Conservation (phyloP, 2,888 invertebrate species). For the Caenorhabditis afra region DNA sequence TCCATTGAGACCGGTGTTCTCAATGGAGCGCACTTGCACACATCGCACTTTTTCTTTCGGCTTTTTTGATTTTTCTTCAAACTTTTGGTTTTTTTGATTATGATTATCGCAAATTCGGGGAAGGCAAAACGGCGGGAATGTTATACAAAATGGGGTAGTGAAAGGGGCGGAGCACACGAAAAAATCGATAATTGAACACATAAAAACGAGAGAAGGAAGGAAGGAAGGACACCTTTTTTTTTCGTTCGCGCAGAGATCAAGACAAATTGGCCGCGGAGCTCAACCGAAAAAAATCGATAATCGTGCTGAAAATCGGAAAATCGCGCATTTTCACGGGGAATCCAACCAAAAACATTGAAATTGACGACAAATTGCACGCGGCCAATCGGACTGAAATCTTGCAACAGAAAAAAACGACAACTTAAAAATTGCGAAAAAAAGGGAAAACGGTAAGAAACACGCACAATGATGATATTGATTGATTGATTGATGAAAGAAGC, state of each 20-base stretch:
- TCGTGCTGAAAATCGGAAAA: too few relatives aligned
- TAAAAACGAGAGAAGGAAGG: not conserved
- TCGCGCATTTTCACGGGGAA: not conserved
- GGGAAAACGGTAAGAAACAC: too few relatives aligned
- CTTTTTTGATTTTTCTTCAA: too few relatives aligned
- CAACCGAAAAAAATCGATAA: too few relatives aligned
- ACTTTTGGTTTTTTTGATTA: constrained; percentile 24
- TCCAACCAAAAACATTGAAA: constrained; percentile 19
- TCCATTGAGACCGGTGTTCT: constrained; percentile 12
- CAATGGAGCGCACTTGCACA: constrained; percentile 17
- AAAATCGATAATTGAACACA: constrained; percentile 39
- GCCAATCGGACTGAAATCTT: too few relatives aligned
- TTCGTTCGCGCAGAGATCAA: not conserved
- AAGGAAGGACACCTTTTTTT: not conserved
- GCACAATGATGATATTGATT: too few relatives aligned
- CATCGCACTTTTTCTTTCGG: too few relatives aligned
- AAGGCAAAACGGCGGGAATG: constrained; percentile 56
- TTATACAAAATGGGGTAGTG: not conserved
- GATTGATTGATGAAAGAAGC: not conserved
- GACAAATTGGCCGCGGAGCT: not conserved
- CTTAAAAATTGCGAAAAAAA: too few relatives aligned
- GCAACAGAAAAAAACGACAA: too few relatives aligned
- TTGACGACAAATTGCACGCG: too few relatives aligned
- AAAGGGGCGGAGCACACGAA: not conserved
- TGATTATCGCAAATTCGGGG: constrained; percentile 42